These are phyloP conservation scores for Corbicula japonica DNA, from an alignment of 2,888 invertebrate genomes.

Conservation along the genomic window DNA sequence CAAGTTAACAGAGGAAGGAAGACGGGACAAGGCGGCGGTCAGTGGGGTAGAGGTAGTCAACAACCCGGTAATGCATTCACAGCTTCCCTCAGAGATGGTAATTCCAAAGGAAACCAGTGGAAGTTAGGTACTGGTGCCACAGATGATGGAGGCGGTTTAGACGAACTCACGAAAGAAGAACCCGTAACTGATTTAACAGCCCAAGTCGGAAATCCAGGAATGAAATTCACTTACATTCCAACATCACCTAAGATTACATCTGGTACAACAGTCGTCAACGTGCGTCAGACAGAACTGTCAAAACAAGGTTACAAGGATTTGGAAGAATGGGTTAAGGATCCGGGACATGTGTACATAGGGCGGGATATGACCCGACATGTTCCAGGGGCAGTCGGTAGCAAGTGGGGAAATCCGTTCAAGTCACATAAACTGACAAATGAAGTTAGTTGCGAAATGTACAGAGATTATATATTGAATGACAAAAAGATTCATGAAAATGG, in stretches of 20 bases:
- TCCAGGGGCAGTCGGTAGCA: conserved; percentile 66
- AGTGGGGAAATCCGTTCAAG: conserved; percentile 68
- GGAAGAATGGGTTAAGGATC: conserved; percentile 60
- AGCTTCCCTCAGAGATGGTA: too few species aligned
- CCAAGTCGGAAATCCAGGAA: too few species aligned
- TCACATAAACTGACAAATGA: conserved; percentile 43
- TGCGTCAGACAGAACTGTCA: conserved; percentile 52
- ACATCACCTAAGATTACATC: too few species aligned
- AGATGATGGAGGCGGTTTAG: too few species aligned
- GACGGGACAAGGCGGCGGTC: too few species aligned
- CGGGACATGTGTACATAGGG: conserved; percentile 68
- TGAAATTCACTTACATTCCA: too few species aligned
- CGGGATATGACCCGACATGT: conserved; percentile 68
- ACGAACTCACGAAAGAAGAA: too few species aligned
- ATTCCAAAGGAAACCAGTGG: too few species aligned
- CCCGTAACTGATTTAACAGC: too few species aligned
- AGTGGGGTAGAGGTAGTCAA: too few species aligned
- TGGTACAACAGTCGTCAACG: conserved; percentile 47
- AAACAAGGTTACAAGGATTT: conserved; percentile 60
- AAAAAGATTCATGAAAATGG: conserved; percentile 56
- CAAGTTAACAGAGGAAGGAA: conserved; percentile 15
- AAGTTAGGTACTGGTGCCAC: too few species aligned
- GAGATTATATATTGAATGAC: conserved; percentile 53
- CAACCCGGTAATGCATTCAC: too few species aligned
- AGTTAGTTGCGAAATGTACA: conserved; percentile 48